Conservation (phyloP, 2,797 vertebrate genomes). For the Knipowitschia caucasica region DNA sequence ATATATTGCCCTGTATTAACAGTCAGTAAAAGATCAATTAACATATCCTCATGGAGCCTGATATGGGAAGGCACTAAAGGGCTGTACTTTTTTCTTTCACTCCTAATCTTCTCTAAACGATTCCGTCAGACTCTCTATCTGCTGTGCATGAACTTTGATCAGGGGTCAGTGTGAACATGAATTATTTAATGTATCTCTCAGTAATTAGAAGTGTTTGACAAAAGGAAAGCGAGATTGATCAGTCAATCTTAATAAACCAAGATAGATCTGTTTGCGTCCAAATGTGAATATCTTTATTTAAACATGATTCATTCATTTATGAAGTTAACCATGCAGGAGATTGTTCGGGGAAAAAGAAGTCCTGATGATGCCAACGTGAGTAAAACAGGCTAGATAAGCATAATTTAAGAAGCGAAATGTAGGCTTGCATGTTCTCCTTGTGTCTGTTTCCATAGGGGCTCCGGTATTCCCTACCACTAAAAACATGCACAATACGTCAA, state of each 20-base stretch:
- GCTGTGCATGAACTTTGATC: slow-evolving; percentile 54
- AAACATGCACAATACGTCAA: too few species aligned
- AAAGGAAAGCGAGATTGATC: slow-evolving; percentile 8
- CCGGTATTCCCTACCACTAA: too few species aligned
- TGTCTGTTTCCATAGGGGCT: too few species aligned
- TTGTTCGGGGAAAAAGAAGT: too few species aligned
- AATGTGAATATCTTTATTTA: neutral
- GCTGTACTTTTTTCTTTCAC: slow-evolving; percentile 24
- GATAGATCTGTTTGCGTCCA: slow-evolving; percentile 1
- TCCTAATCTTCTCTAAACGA: slow-evolving; percentile 40
- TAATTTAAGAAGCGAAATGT: too few species aligned
- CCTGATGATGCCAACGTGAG: too few species aligned
- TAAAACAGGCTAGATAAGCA: too few species aligned
- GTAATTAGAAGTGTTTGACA: slow-evolving; percentile 27
- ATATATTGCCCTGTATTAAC: slow-evolving; percentile 68
- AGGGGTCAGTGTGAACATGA: slow-evolving; percentile 52
- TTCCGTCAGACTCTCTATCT: slow-evolving; percentile 36
- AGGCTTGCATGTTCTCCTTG: too few species aligned
- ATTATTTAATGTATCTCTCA: slow-evolving; percentile 56
- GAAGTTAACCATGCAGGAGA: too few species aligned
- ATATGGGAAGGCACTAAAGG: slow-evolving; percentile 15
- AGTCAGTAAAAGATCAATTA: slow-evolving; percentile 74
- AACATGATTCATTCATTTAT: too few species aligned
- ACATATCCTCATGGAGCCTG: slow-evolving; percentile 59
- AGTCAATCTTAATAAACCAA: slow-evolving; percentile 4